Evolutionary conservation across 1,140 invertebrate genomes (phyloP).

Genomic region (Muscidifurax raptorellus): DNA sequence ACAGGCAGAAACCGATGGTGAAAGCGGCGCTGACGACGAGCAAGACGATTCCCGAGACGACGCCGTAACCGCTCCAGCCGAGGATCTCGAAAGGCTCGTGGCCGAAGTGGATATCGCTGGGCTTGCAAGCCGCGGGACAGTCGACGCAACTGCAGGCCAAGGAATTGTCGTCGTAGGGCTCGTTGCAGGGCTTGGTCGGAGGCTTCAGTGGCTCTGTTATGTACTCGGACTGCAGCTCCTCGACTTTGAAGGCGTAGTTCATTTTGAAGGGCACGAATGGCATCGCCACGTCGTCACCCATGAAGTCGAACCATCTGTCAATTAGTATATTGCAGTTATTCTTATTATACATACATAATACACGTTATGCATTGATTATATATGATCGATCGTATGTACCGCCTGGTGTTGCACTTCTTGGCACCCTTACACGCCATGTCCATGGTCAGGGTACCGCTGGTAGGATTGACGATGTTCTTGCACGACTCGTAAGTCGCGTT

Average conservation of each 20-base stretch:
- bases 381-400: conserved; percentile 75
- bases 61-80: conserved; percentile 58
- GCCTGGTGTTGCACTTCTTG: conserved; percentile 81
- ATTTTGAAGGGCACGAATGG: conserved; percentile 88
- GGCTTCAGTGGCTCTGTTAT: conserved; percentile 74
- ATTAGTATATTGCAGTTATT: not conserved
- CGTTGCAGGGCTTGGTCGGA: conserved; percentile 77
- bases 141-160: conserved; percentile 87
- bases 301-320: conserved; percentile 83
- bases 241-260: conserved; percentile 45
- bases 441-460: conserved; percentile 82
- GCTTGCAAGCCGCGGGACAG: conserved; percentile 80
- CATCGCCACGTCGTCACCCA: conserved; percentile 79
- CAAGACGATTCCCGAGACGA: conserved; percentile 57
- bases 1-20: not conserved
- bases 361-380: too few species aligned
- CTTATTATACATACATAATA: too few species aligned
- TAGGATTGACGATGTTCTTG: conserved; percentile 78
- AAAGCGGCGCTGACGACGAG: conserved; percentile 38
- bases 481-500: conserved; percentile 82
- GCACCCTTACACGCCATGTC: conserved; percentile 86
- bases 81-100: conserved; percentile 51
- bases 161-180: conserved; percentile 74
- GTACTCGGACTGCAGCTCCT: conserved; percentile 26
- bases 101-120: conserved; percentile 49